A percentile compares a stretch with the other conserved stretches of the same genome.
Evolutionary conservation across 2,113 vertebrate genomes (phyloP).

Genomic region (Oplegnathus fasciatus): DNA sequence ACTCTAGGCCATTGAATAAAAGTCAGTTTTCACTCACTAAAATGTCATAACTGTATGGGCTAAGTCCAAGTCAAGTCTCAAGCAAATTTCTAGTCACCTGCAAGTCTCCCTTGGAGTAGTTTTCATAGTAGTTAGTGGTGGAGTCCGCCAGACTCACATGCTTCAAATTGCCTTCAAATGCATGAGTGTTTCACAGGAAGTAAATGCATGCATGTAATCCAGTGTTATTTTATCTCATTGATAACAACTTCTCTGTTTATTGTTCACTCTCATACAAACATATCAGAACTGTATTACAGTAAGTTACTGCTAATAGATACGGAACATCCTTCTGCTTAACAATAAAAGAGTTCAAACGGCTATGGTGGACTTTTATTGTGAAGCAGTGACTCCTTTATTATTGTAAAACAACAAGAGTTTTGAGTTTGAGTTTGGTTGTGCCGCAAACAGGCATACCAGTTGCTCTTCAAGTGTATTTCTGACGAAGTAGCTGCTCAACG

Average conservation of each 20-base stretch:
- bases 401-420: too few species aligned
- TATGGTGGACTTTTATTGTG: neutral
- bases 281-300: neutral
- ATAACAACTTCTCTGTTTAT: neutral
- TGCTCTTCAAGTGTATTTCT: too few species aligned
- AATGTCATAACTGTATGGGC: neutral
- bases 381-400: too few species aligned
- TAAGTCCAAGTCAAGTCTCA: neutral
- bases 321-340: neutral
- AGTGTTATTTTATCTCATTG: neutral
- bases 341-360: neutral
- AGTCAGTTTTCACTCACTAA: neutral
- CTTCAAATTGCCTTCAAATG: neutral
- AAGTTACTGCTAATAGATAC: neutral
- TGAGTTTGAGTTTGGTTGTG: too few species aligned
- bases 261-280: neutral
- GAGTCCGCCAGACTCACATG: neutral
- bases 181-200: neutral
- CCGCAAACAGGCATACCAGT: too few species aligned
- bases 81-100: neutral
- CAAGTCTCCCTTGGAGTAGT: neutral
- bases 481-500: too few species aligned
- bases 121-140: neutral
- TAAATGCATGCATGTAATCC: neutral
- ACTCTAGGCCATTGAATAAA: neutral